These are phyloP conservation scores for Pristiophorus japonicus DNA, from an alignment of 2,113 vertebrate species.

Conservation along the genomic window DNA sequence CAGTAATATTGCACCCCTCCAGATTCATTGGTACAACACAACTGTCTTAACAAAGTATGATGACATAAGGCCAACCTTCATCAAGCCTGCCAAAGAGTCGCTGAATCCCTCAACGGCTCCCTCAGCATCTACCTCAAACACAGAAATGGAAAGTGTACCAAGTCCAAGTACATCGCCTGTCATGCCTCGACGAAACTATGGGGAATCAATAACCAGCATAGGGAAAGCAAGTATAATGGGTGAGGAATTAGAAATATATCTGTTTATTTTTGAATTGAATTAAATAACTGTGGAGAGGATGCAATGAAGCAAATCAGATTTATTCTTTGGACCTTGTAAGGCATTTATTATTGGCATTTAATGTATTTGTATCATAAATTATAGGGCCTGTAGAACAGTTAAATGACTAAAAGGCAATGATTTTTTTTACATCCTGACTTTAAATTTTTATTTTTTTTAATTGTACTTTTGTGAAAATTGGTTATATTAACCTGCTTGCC, in stretches of 20 bases:
- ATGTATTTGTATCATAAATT: neutral
- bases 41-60: slow-evolving; percentile 80
- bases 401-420: neutral
- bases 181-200: slow-evolving; percentile 76
- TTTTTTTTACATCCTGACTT: neutral
- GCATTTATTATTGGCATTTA: neutral
- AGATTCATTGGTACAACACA: slow-evolving; percentile 94
- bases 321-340: neutral
- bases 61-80: slow-evolving; percentile 76
- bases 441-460: neutral
- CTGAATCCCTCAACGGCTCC: neutral
- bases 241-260: slow-evolving; percentile 47
- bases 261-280: neutral
- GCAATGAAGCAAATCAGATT: neutral
- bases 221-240: slow-evolving; percentile 95
- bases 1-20: slow-evolving; percentile 86
- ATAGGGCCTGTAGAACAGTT: neutral
- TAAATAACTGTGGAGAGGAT: neutral
- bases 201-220: slow-evolving; percentile 92
- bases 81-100: slow-evolving; percentile 77
- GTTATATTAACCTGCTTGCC: neutral
- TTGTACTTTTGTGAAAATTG: neutral
- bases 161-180: slow-evolving; percentile 90
- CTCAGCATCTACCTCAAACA: slow-evolving; percentile 59
- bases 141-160: slow-evolving; percentile 73